Evolutionary conservation across 2,113 vertebrate species (phyloP).

Genomic region (Ailurus styani): DNA sequence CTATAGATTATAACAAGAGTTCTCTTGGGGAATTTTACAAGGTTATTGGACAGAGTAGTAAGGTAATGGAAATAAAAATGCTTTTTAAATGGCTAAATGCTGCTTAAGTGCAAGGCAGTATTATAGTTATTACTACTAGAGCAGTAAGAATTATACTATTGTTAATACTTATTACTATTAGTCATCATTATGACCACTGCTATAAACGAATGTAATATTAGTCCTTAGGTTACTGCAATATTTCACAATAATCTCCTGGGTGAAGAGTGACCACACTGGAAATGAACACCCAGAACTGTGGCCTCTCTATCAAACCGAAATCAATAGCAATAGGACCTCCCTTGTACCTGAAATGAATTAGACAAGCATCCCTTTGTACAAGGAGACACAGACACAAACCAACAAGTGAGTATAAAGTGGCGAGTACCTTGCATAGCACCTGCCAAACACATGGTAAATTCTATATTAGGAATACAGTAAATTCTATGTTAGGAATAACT

Average conservation of each 20-base stretch:
- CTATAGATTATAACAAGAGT: background rate
- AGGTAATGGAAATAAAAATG: constrained; percentile 20
- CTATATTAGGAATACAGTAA: background rate
- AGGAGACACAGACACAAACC: background rate
- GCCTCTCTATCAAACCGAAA: background rate
- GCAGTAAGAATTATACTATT: background rate
- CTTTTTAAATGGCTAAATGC: background rate
- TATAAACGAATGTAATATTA: background rate
- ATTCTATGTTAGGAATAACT: background rate
- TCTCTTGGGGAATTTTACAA: background rate
- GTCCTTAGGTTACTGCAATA: background rate
- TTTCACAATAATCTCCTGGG: background rate
- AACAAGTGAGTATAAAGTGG: background rate
- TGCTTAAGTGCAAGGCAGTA: background rate
- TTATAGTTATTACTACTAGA: background rate
- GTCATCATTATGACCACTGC: constrained; percentile 15
- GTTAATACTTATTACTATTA: constrained; percentile 30
- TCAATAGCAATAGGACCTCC: background rate
- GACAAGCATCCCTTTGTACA: background rate
- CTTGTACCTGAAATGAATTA: background rate
- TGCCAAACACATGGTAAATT: background rate
- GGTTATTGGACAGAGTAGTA: background rate
- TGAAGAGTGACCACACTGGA: background rate
- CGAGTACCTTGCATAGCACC: background rate
- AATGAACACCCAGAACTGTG: background rate